A percentile compares a stretch with the other conserved stretches of the same genome.
Conservation (phyloP, 2,113 vertebrate genomes). For the Lutjanus erythropterus region DNA sequence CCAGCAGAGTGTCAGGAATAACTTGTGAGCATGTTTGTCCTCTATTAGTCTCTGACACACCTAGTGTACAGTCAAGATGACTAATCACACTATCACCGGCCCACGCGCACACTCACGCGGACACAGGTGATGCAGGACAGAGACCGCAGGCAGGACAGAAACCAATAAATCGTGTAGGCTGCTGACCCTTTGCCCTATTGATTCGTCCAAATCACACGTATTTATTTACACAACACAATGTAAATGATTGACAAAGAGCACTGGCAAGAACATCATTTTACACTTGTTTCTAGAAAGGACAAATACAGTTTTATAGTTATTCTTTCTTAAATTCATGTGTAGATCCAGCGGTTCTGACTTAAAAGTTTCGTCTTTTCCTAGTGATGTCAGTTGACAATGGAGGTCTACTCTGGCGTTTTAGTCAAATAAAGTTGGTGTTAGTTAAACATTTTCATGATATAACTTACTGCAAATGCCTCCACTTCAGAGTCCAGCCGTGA, state of each 20-base stretch:
- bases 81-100: background rate
- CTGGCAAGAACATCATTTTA: background rate
- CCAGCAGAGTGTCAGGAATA: background rate
- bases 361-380: background rate
- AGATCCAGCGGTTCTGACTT: too few species aligned
- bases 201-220: constrained; percentile 36
- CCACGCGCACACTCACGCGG: background rate
- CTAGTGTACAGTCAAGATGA: background rate
- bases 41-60: background rate
- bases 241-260: constrained; percentile 59
- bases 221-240: constrained; percentile 42
- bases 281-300: background rate
- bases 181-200: constrained; percentile 65
- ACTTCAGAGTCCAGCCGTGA: constrained; percentile 1
- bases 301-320: background rate
- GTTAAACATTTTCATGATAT: background rate
- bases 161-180: constrained; percentile 40
- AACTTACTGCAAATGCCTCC: background rate
- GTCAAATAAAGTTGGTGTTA: background rate
- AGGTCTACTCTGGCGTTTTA: background rate
- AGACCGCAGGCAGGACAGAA: background rate
- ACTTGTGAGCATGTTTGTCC: too few species aligned
- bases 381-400: background rate
- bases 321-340: too few species aligned
- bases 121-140: background rate